These are phyloP conservation scores for Paracentrotus lividus DNA, from an alignment of 53 echinoderm and acorn worm genomes.

Conservation along the genomic window DNA sequence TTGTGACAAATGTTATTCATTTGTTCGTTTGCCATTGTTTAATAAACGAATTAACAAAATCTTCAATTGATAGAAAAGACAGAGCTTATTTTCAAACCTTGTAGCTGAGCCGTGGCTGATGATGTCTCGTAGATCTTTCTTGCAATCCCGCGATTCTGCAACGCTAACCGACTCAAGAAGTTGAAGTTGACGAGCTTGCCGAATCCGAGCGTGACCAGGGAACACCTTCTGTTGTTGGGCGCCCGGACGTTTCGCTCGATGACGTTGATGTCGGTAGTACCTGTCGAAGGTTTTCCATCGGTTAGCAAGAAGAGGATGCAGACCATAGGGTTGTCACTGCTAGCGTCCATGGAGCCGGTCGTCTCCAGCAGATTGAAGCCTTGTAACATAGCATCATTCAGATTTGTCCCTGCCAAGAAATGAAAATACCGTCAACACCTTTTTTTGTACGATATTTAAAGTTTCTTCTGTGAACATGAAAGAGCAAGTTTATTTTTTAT, in stretches of 20 bases:
- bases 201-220: constrained; percentile 90
- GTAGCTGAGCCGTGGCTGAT: constrained; percentile 78
- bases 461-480: too few species aligned
- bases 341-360: constrained; percentile 80
- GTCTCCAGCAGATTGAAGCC: constrained; percentile 81
- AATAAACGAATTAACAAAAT: too few species aligned
- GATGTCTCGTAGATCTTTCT: constrained; percentile 86
- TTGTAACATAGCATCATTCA: constrained; percentile 89
- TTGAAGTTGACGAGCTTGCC: constrained; percentile 87
- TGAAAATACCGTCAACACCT: too few species aligned
- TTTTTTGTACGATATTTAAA: too few species aligned
- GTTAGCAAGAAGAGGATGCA: constrained; percentile 96
- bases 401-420: constrained; percentile 84
- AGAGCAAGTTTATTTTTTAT: too few species aligned
- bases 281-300: constrained; percentile 90
- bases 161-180: constrained; percentile 87
- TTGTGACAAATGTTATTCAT: too few species aligned
- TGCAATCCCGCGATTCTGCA: constrained; percentile 90
- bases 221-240: constrained; percentile 82
- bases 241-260: constrained; percentile 84
- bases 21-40: too few species aligned
- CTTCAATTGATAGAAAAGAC: background rate
- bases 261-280: constrained; percentile 70
- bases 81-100: constrained; percentile 60
- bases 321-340: constrained; percentile 77